Evolutionary conservation across 1,140 invertebrate genomes (phyloP).

Genomic region (Brachionus angularis): DNA sequence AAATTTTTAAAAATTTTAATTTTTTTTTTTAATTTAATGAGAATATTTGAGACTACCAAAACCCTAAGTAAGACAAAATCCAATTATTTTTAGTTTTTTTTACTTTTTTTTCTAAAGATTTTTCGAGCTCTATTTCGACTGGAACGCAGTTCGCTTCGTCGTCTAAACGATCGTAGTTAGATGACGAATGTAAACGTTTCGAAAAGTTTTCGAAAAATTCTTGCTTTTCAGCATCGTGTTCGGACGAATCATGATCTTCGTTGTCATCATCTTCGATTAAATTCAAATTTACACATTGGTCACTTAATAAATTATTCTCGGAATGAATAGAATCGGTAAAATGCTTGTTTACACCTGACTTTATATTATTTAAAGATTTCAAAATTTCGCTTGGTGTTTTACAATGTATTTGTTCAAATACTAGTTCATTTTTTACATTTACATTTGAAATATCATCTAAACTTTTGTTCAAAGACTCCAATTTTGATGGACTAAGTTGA

Average conservation of each 20-base stretch:
- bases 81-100: background rate
- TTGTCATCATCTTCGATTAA: conserved; percentile 18
- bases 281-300: conserved; percentile 18
- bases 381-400: conserved; percentile 25
- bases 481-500: conserved; percentile 2
- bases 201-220: conserved; percentile 32
- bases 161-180: background rate
- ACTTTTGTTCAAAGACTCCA: too few relatives aligned
- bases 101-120: background rate
- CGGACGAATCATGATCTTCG: too few relatives aligned
- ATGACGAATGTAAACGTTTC: conserved; percentile 30
- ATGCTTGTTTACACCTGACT: conserved; percentile 10
- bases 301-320: background rate
- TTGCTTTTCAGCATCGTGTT: too few relatives aligned
- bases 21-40: too few relatives aligned
- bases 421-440: too few relatives aligned
- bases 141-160: background rate
- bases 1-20: too few relatives aligned
- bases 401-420: too few relatives aligned
- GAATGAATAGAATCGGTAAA: conserved; percentile 8
- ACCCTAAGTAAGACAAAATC: too few relatives aligned
- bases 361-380: background rate
- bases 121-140: background rate
- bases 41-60: too few relatives aligned
- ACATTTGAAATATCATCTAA: too few relatives aligned